A percentile compares a stretch with the other conserved stretches of the same genome.
Evolutionary conservation across 2,888 invertebrate species (phyloP).

Genomic region (Notocelia uddmanniana): DNA sequence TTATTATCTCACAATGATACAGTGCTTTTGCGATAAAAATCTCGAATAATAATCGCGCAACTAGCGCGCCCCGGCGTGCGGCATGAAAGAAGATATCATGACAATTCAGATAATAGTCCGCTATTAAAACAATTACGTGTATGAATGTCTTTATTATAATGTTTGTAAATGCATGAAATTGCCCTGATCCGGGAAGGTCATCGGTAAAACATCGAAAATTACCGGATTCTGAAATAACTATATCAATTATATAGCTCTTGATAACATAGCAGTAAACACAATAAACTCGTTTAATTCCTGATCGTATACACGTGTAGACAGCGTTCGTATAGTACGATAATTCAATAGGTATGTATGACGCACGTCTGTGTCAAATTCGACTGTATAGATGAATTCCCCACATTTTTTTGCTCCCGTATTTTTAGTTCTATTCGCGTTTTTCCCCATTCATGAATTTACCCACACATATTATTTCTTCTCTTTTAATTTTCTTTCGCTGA

Average conservation of each 20-base stretch:
- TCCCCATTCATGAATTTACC: no score
- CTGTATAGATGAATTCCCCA: no score
- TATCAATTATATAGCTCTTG: conserved; percentile 52
- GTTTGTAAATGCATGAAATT: conserved; percentile 50
- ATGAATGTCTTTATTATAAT: conserved; percentile 75
- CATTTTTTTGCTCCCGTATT: no score
- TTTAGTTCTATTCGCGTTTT: no score
- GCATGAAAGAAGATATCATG: conserved; percentile 77
- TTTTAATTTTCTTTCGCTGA: no score
- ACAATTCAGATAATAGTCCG: conserved; percentile 66
- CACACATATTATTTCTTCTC: no score
- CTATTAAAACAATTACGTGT: conserved; percentile 75
- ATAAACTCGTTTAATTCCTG: not conserved
- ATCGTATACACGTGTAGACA: not conserved
- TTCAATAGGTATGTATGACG: no score
- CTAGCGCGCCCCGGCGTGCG: conserved; percentile 66
- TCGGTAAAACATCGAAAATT: conserved; percentile 66
- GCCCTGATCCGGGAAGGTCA: conserved; percentile 64
- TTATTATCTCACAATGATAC: conserved; percentile 85
- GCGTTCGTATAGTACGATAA: no score
- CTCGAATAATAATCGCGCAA: conserved; percentile 75
- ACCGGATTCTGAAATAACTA: conserved; percentile 70
- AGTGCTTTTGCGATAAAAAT: conserved; percentile 83
- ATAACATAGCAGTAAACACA: conserved; percentile 46
- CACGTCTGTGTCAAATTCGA: no score